Base-by-base conservation (phyloP, 2,113 vertebrate genomes). In the Alethe castanea region DNA sequence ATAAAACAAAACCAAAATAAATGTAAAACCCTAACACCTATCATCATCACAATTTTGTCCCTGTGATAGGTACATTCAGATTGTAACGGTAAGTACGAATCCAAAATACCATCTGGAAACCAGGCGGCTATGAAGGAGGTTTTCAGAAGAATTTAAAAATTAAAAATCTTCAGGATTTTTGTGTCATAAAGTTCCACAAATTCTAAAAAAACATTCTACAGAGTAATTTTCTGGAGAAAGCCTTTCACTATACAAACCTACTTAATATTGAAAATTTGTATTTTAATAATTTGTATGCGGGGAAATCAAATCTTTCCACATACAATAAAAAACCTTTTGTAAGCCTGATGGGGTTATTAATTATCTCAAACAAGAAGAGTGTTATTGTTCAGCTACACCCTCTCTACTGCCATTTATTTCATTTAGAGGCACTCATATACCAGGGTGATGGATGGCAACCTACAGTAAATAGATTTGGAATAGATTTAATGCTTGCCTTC, bases 401-500 rank as follows among this genome's bases (percentile, higher is more conserved):
- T 81, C 31, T 67, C 7, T 70, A n/a, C 11, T 84, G 57, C 20
- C 40, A 64, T 92, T 89, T 90, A 86, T 84, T 87, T 91, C 12
- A 89, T 81, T 89, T 89, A 79, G 70, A 77, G 33, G 42, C 66
- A 60, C 19, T 71, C 64, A 48, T 59, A 71, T 26, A 92, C 18
- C 28, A 61, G 23, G 13, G 5, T 89, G 69, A 94, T 57, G 72
- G 83, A 88, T 35, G 2, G 80, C 56, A 94, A 77, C 22, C 84
- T 82, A 79, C 59, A 77, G 28, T 85, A 91, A 66, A 92, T 36
- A 91, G 70, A 60, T 87, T 79, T 90, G 65, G 12, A 54, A 50
- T 57, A 92, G 81, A 93, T 91, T 77, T 90, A 91, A 84, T 85
- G 84, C 26, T 89, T 85, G 29, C 54, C 29, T 91, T 72, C 45